A percentile compares a stretch with the other conserved stretches of the same genome.
Evolutionary conservation across 2,113 vertebrate species (phyloP).

Genomic region (Anser brachyrhynchus): DNA sequence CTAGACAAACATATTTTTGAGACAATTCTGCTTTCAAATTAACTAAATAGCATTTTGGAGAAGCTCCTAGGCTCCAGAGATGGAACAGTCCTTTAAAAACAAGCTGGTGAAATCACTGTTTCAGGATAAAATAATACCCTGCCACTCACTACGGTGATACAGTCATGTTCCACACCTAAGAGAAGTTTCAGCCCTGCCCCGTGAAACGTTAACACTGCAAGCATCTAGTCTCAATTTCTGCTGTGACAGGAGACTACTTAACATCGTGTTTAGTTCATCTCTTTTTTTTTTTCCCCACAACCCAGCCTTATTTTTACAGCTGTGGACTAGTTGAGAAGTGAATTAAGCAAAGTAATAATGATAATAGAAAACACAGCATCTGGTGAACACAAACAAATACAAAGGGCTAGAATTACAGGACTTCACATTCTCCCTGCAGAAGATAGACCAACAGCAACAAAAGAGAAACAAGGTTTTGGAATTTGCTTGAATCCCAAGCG

Average conservation of each 20-base stretch:
- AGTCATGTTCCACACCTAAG: not conserved
- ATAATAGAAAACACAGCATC: not conserved
- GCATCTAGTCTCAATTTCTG: not conserved
- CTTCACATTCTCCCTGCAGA: not conserved
- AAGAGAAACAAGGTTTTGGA: not conserved
- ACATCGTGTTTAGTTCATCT: not conserved
- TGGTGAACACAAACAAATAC: not conserved
- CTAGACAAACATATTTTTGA: not conserved
- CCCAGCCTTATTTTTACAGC: constrained; percentile 4
- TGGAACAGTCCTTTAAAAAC: not conserved
- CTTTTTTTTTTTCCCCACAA: not conserved
- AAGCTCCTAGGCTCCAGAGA: not conserved
- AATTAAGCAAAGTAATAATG: constrained; percentile 16
- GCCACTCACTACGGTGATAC: not conserved
- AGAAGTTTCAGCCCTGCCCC: not conserved
- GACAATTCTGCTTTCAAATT: not conserved
- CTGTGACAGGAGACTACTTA: not conserved
- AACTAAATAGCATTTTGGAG: not conserved
- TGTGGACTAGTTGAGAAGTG: not conserved
- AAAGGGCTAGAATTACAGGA: not conserved
- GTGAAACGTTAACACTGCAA: not conserved
- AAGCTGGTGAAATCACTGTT: not conserved
- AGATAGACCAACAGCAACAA: not conserved
- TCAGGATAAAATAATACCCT: not conserved
- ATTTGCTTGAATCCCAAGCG: not conserved